These are phyloP conservation scores for Lasius platythorax DNA, from an alignment of 2,888 invertebrate genomes.

Conservation along the genomic window DNA sequence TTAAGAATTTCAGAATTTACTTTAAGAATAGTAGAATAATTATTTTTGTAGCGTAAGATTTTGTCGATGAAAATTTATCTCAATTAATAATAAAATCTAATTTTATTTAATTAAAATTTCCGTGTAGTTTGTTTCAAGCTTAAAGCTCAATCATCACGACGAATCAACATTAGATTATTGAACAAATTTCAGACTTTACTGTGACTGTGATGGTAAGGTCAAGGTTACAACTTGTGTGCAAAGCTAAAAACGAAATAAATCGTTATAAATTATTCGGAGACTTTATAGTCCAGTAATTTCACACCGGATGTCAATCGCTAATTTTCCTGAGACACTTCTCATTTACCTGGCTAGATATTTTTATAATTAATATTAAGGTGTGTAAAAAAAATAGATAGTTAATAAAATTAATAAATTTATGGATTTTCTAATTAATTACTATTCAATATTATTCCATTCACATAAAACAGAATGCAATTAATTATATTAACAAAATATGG, in stretches of 20 bases:
- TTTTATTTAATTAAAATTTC: neutral
- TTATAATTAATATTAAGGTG: neutral
- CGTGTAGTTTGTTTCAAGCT: neutral
- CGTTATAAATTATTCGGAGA: conserved; percentile 62
- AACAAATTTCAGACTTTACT: conserved; percentile 12
- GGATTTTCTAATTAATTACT: neutral
- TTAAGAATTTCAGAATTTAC: neutral
- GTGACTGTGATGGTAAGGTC: conserved; percentile 47
- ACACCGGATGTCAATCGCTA: neutral
- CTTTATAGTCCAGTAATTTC: conserved; percentile 51
- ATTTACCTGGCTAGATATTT: neutral
- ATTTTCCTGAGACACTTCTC: neutral
- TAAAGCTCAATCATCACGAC: neutral
- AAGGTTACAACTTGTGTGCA: conserved; percentile 52
- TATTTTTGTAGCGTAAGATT: neutral
- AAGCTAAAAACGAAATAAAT: conserved; percentile 23
- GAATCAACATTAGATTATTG: neutral
- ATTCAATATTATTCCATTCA: neutral
- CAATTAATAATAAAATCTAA: conserved; percentile 6
- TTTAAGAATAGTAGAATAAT: neutral
- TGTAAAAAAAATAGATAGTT: neutral
- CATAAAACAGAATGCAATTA: neutral
- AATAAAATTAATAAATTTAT: neutral
- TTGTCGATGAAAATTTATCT: neutral
- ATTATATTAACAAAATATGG: neutral